Conservation (phyloP, 2,888 invertebrate species). For the Helicoverpa assulta region DNA sequence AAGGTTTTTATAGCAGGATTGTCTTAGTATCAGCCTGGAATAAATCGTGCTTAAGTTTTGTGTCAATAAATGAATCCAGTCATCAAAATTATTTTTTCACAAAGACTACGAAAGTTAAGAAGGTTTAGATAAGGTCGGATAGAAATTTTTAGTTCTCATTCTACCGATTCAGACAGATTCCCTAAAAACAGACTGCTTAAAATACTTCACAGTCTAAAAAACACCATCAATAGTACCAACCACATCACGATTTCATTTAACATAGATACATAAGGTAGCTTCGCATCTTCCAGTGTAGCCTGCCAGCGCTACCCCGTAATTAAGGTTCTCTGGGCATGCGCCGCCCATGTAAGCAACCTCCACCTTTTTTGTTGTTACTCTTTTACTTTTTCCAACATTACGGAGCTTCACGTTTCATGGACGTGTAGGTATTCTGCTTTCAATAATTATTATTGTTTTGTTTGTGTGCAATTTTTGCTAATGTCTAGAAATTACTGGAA, state of each 20-base stretch:
- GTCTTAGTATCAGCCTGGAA: too few species aligned
- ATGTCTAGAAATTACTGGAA: not conserved
- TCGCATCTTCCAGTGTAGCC: conserved; percentile 48
- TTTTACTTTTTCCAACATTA: conserved; percentile 67
- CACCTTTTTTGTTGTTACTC: conserved; percentile 63
- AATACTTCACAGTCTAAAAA: conserved; percentile 12
- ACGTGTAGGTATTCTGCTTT: conserved; percentile 54
- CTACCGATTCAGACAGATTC: not conserved
- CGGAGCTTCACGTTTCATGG: conserved; percentile 48
- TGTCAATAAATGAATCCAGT: too few species aligned
- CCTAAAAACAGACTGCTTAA: not conserved
- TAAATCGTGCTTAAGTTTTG: too few species aligned
- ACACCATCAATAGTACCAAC: not conserved
- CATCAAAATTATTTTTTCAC: too few species aligned
- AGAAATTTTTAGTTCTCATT: too few species aligned
- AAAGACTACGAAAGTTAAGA: too few species aligned
- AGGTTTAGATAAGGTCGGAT: too few species aligned
- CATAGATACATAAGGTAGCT: conserved; percentile 52
- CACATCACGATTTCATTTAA: conserved; percentile 40
- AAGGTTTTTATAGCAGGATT: too few species aligned
- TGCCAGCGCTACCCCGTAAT: conserved; percentile 78
- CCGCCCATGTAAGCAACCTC: conserved; percentile 77
- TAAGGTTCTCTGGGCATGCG: conserved; percentile 78
- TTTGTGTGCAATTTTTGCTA: too few species aligned
- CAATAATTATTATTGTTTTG: conserved; percentile 40